These are phyloP conservation scores for Poecilia wingei DNA, from an alignment of 2,797 vertebrate genomes.

Conservation along the genomic window DNA sequence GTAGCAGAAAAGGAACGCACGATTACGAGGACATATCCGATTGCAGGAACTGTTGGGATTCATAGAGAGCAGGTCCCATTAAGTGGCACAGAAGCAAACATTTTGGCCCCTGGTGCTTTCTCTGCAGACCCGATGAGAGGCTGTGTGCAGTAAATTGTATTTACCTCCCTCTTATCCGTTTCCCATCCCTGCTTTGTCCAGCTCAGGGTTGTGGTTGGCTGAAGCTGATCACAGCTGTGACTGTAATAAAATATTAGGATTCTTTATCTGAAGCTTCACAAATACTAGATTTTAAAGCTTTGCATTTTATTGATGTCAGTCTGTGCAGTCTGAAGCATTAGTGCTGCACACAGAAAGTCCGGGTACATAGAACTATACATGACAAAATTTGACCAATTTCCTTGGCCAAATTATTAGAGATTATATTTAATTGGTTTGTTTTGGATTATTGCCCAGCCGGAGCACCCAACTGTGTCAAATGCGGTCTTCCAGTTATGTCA, in stretches of 20 bases:
- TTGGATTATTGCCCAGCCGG: background rate
- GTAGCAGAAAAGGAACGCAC: conserved; percentile 25
- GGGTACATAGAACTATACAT: background rate
- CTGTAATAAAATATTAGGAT: background rate
- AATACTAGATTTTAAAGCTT: background rate
- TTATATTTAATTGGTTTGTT: background rate
- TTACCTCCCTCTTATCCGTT: background rate
- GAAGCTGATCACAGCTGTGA: background rate
- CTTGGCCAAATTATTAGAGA: background rate
- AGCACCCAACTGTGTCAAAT: background rate
- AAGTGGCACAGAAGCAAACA: background rate
- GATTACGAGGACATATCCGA: conserved; percentile 21
- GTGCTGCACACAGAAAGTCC: background rate
- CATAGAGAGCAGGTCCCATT: conserved; percentile 7
- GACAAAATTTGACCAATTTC: background rate
- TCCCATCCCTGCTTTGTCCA: background rate
- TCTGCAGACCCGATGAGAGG: background rate
- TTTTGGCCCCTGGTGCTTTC: conserved; percentile 7
- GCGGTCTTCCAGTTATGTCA: no score
- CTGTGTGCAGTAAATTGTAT: background rate
- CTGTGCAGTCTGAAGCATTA: background rate
- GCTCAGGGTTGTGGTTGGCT: background rate
- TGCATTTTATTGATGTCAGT: background rate
- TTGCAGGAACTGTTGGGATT: conserved; percentile 1
- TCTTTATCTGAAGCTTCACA: background rate